phyloP scores from a whole-genome alignment of 2,888 invertebrate genomes.

The Leucophenga montana region DNA sequence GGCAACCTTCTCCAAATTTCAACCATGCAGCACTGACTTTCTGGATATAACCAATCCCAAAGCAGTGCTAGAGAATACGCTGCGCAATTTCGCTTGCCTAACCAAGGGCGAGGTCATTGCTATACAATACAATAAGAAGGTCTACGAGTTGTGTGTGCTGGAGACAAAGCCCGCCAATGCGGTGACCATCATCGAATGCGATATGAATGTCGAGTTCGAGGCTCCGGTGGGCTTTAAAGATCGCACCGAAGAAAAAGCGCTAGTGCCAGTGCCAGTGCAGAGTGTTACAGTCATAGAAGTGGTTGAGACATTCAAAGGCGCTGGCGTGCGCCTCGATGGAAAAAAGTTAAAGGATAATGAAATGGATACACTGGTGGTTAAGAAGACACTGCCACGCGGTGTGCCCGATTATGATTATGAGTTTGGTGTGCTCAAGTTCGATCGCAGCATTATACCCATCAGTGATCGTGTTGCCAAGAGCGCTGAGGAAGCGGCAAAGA shows the following conservation, averaged over 20 bases:
- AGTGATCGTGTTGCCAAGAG: conserved; percentile 60
- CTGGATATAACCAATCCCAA: conserved; percentile 98
- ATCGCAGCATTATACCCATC: conserved; percentile 80
- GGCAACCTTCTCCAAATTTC: conserved; percentile 97
- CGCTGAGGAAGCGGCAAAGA: conserved; percentile 71
- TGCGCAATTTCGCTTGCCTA: conserved; percentile 95
- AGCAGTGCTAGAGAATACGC: conserved; percentile 77
- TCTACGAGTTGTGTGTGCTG: conserved; percentile 95
- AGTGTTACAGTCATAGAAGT: conserved; percentile 75
- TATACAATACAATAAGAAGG: conserved; percentile 96
- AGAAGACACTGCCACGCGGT: conserved; percentile 81
- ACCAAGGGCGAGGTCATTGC: conserved; percentile 98
- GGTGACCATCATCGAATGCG: conserved; percentile 98
- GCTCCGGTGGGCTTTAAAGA: conserved; percentile 97
- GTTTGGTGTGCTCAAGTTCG: conserved; percentile 87
- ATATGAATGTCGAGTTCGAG: conserved; percentile 99
- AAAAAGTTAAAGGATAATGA: conserved; percentile 79
- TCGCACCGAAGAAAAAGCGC: conserved; percentile 76
- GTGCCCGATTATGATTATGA: conserved; percentile 95
- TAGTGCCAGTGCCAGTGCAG: conserved; percentile 69
- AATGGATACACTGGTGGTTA: conserved; percentile 64
- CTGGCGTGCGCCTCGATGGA: conserved; percentile 88
- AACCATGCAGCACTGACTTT: conserved; percentile 96
- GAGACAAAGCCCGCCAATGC: conserved; percentile 97
- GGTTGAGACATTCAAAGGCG: conserved; percentile 82